These are phyloP conservation scores for Calameuta idolon DNA, from an alignment of 2,888 invertebrate species.

Conservation along the genomic window DNA sequence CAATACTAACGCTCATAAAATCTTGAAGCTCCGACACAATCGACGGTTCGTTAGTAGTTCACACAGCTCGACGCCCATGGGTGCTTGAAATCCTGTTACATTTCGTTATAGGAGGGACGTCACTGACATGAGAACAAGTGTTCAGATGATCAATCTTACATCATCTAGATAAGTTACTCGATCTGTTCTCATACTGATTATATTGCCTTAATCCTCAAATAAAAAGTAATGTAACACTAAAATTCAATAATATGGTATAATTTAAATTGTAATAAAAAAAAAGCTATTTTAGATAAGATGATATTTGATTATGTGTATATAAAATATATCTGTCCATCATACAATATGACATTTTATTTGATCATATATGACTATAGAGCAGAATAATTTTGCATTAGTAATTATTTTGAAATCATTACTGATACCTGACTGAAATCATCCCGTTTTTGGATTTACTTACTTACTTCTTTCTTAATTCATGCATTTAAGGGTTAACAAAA, in stretches of 20 bases:
- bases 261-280: background rate
- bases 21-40: slow-evolving; percentile 1
- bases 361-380: too few species aligned
- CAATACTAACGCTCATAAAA: slow-evolving; percentile 1
- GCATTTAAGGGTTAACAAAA: too few species aligned
- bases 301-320: too few species aligned
- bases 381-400: too few species aligned
- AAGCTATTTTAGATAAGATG: background rate
- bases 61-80: slow-evolving; percentile 18
- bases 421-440: too few species aligned
- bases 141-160: slow-evolving; percentile 3
- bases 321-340: too few species aligned
- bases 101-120: slow-evolving; percentile 10
- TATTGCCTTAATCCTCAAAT: background rate
- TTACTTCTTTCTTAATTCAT: too few species aligned
- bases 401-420: too few species aligned
- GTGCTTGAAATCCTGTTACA: slow-evolving; percentile 24
- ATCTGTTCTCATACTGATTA: background rate
- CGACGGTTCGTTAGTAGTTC: background rate
- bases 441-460: too few species aligned
- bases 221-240: background rate
- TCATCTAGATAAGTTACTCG: slow-evolving; percentile 1
- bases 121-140: slow-evolving; percentile 12
- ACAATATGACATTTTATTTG: too few species aligned
- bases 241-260: too few species aligned